Evolutionary conservation across 2,888 invertebrate species (phyloP).

Genomic region (Drosophila neotestacea): DNA sequence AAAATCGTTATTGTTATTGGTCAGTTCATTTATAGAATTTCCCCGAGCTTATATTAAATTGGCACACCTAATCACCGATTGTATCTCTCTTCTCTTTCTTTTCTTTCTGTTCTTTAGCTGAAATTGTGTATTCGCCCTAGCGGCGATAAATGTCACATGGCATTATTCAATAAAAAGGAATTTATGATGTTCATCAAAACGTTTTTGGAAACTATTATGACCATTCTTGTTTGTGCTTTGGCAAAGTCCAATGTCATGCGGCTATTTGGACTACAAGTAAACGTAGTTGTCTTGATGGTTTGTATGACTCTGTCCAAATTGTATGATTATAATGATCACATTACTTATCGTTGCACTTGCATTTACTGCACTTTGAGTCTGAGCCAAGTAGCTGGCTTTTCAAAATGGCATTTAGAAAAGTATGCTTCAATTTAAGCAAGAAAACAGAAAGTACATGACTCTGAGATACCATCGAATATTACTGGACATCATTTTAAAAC

Average conservation of each 20-base stretch:
- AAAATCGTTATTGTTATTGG: constrained; percentile 17
- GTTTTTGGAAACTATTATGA: constrained; percentile 54
- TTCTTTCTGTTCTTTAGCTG: not conserved
- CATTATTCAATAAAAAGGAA: constrained; percentile 56
- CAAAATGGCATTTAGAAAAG: constrained; percentile 19
- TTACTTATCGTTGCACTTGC: constrained; percentile 48
- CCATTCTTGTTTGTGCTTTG: constrained; percentile 27
- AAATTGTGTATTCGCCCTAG: constrained; percentile 9
- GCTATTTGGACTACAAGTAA: constrained; percentile 16
- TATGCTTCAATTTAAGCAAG: constrained; percentile 4
- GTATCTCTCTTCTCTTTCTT: not conserved
- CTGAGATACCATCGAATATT: not conserved
- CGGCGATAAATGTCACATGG: constrained; percentile 43
- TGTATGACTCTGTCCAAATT: constrained; percentile 45
- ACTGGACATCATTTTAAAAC: too few relatives aligned
- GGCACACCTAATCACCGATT: not conserved
- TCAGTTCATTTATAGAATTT: constrained; percentile 6
- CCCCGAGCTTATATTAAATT: not conserved
- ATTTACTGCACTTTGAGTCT: constrained; percentile 34
- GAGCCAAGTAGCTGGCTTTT: constrained; percentile 33
- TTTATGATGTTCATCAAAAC: constrained; percentile 52
- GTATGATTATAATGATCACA: constrained; percentile 68
- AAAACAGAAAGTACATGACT: not conserved
- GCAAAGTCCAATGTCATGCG: constrained; percentile 17
- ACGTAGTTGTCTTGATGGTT: constrained; percentile 19